Evolutionary conservation across 2,888 invertebrate genomes (phyloP).

Genomic region (Drosophila pseudotakahashii): DNA sequence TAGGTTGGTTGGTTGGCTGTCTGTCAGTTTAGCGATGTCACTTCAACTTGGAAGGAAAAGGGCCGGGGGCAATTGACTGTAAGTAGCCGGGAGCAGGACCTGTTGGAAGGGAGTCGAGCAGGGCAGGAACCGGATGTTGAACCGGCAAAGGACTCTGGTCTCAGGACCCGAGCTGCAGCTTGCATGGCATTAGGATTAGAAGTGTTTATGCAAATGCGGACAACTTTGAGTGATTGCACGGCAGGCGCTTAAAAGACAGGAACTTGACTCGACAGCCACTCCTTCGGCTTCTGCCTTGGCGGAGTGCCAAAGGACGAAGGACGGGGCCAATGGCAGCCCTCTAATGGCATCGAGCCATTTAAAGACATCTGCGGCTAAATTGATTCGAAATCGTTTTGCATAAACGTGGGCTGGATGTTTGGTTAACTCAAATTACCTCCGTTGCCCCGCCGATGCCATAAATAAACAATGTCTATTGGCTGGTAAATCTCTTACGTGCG

Average conservation of each 20-base stretch:
- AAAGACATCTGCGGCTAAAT: slow-evolving; percentile 51
- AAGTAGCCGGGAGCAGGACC: slow-evolving; percentile 57
- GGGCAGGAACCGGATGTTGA: slow-evolving; percentile 15
- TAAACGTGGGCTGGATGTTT: slow-evolving; percentile 25
- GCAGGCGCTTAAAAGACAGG: slow-evolving; percentile 32
- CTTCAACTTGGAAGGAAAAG: slow-evolving; percentile 29
- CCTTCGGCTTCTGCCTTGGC: slow-evolving; percentile 15
- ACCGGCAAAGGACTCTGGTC: slow-evolving; percentile 24
- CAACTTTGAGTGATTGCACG: slow-evolving; percentile 71
- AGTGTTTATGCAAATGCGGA: slow-evolving; percentile 76
- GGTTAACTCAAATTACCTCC: slow-evolving; percentile 28
- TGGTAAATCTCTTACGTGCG: background rate
- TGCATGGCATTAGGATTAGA: slow-evolving; percentile 72
- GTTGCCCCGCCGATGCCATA: slow-evolving; percentile 6
- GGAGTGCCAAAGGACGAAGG: slow-evolving; percentile 18
- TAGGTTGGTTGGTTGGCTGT: slow-evolving; percentile 28
- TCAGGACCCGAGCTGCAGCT: slow-evolving; percentile 63
- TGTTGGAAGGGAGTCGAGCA: background rate
- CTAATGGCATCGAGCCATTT: slow-evolving; percentile 40
- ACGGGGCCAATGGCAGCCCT: background rate
- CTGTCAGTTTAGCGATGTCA: slow-evolving; percentile 53
- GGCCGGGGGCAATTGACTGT: slow-evolving; percentile 65
- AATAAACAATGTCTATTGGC: slow-evolving; percentile 18
- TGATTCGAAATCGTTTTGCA: slow-evolving; percentile 46
- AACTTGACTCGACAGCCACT: slow-evolving; percentile 38